phyloP scores from a whole-genome alignment of 2,888 invertebrate genomes.

The Bruchidius siliquastri region DNA sequence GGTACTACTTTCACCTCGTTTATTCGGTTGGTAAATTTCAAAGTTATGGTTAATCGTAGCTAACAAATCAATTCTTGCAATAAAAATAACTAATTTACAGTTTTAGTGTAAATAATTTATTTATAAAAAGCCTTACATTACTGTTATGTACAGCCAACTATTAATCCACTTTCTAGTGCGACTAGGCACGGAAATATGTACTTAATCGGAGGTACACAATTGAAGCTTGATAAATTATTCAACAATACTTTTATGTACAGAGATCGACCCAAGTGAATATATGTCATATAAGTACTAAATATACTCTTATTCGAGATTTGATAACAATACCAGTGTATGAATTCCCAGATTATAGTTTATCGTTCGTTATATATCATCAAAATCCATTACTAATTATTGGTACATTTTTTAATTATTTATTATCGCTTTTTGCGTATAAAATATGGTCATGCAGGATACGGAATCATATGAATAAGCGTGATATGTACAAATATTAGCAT shows the following conservation, averaged over 20 bases:
- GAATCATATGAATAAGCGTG: too few species aligned
- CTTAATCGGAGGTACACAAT: constrained; percentile 19
- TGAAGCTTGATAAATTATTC: constrained; percentile 23
- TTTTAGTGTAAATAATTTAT: constrained; percentile 38
- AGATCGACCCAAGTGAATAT: neutral
- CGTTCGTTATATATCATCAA: too few species aligned
- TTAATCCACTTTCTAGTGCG: constrained; percentile 37
- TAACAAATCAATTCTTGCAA: too few species aligned
- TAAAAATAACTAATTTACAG: constrained; percentile 13
- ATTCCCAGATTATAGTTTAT: neutral
- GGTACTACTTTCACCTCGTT: too few species aligned
- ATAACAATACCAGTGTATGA: neutral
- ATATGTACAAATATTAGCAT: too few species aligned
- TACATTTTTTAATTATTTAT: too few species aligned
- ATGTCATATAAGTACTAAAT: neutral
- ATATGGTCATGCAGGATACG: too few species aligned
- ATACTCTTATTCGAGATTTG: neutral
- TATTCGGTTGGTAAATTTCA: too few species aligned
- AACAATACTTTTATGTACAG: constrained; percentile 14
- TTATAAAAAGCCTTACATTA: constrained; percentile 49
- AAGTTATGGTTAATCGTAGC: too few species aligned
- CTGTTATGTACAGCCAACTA: constrained; percentile 45
- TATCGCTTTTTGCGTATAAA: too few species aligned
- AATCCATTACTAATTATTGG: too few species aligned
- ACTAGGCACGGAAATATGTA: constrained; percentile 33